phyloP scores from a whole-genome alignment of 2,797 vertebrate species.

The Cossypha dichroa region DNA sequence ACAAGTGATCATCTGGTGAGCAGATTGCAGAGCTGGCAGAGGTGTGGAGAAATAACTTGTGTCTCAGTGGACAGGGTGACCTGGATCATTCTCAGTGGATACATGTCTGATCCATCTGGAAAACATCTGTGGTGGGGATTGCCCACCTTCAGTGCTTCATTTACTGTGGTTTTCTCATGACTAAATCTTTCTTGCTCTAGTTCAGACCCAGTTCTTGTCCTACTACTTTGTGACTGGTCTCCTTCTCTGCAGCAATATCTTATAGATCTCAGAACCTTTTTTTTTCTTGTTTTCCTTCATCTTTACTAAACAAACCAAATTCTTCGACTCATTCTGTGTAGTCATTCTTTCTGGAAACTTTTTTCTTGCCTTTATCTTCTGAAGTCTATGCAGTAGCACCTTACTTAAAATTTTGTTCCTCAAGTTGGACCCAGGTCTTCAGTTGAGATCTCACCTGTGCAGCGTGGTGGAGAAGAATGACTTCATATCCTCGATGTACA shows the following conservation, averaged over 20 bases:
- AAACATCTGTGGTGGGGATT: not conserved
- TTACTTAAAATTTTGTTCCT: not conserved
- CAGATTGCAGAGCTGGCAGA: not conserved
- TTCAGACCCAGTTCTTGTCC: not conserved
- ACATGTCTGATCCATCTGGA: not conserved
- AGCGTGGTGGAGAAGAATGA: not conserved
- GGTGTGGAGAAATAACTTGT: not conserved
- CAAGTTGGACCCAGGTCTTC: rapidly evolving
- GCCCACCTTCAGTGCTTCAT: not conserved
- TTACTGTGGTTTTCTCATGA: not conserved
- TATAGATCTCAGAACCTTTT: not conserved
- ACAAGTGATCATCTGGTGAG: not conserved
- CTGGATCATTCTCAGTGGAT: not conserved
- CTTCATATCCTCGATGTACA: not conserved
- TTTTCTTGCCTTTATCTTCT: not conserved
- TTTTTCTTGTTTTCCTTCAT: not conserved
- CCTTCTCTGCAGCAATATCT: not conserved
- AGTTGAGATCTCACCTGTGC: not conserved
- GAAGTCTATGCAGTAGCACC: not conserved
- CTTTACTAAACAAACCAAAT: not conserved
- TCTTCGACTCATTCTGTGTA: not conserved
- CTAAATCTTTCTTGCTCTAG: not conserved
- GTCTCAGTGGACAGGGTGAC: not conserved
- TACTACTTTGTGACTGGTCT: not conserved
- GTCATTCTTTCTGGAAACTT: not conserved